phyloP scores from a whole-genome alignment of 2,888 invertebrate genomes.

The Trissolcus brochymenae region DNA sequence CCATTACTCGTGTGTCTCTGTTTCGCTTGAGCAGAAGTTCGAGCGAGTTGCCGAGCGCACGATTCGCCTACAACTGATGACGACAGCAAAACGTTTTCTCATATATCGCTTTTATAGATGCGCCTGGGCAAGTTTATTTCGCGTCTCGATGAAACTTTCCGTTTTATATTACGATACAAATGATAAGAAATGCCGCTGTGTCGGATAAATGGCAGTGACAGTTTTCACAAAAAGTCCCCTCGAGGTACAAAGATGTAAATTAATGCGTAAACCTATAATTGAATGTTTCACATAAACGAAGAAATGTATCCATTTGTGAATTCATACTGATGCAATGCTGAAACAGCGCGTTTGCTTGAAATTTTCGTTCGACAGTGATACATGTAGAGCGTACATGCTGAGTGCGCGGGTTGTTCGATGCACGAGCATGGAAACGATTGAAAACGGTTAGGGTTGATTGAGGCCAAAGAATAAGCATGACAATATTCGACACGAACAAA shows the following conservation, averaged over 20 bases:
- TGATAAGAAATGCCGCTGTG: slow-evolving; percentile 8
- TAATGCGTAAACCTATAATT: too few species aligned
- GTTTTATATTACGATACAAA: slow-evolving; percentile 29
- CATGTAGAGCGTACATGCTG: too few species aligned
- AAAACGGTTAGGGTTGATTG: too few species aligned
- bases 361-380: too few species aligned
- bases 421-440: too few species aligned
- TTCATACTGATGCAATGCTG: too few species aligned
- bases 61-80: slow-evolving; percentile 59
- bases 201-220: slow-evolving; percentile 9
- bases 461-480: too few species aligned
- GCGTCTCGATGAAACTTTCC: slow-evolving; percentile 34
- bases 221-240: neutral
- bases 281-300: too few species aligned
- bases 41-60: slow-evolving; percentile 49
- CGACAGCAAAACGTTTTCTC: slow-evolving; percentile 56
- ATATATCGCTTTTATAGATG: slow-evolving; percentile 44
- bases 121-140: slow-evolving; percentile 34
- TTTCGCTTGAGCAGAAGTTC: slow-evolving; percentile 35
- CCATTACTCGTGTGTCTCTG: slow-evolving; percentile 17
- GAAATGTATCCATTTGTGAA: too few species aligned
- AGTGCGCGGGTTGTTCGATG: too few species aligned
- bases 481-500: too few species aligned
- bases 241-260: neutral
- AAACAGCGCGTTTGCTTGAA: too few species aligned